Evolutionary conservation across 2,113 vertebrate genomes (phyloP), one percentile per base, ranked within the genome.

Genomic region (Trichomycterus rosablanca): DNA sequence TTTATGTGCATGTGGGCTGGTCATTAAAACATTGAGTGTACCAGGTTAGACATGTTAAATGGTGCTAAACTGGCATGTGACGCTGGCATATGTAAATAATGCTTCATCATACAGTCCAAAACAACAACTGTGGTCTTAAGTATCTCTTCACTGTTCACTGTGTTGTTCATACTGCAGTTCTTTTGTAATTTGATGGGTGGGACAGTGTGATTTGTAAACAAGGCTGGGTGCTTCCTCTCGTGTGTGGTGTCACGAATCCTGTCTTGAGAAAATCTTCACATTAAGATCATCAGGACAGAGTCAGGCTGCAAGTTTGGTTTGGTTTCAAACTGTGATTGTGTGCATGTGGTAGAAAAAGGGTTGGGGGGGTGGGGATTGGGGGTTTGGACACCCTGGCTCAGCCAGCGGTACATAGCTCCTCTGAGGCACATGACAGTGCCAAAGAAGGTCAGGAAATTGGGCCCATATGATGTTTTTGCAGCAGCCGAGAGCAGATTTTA

Each of bases 391-490:
- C 46, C 20, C 39, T 71, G 55, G 11, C 54, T 37, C 55, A 80
- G 78, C 75, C 78, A 83, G 75, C 78, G 68, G 70, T 37, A 68
- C 58, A 53, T 54, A 64, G 76, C 73, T 77, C 81, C 79, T 70
- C 71, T 48, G 76, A 82, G 80, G 73, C 75, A 76, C 73, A 70
- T 81, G 59, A 65, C 59, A 59, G n/a, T 61, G 59, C 43, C 61
- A 71, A 74, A 74, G 79, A 67, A 59, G 60, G 78, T 80, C 83
- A 84, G 83, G 83, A 85, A 83, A 86, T 87, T 84, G 78, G 78
- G 79, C 80, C 80, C 85, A 85, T 79, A 83, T 85, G 83, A 85
- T 86, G 76, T 83, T 84, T 86, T 85, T 83, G 74, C 82, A 84
- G 75, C 74, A 65, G 78, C 75, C 79, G 74, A 82, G 74, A 80